Conservation (phyloP, 2,797 vertebrate genomes). For the Ateles fusciceps region DNA sequence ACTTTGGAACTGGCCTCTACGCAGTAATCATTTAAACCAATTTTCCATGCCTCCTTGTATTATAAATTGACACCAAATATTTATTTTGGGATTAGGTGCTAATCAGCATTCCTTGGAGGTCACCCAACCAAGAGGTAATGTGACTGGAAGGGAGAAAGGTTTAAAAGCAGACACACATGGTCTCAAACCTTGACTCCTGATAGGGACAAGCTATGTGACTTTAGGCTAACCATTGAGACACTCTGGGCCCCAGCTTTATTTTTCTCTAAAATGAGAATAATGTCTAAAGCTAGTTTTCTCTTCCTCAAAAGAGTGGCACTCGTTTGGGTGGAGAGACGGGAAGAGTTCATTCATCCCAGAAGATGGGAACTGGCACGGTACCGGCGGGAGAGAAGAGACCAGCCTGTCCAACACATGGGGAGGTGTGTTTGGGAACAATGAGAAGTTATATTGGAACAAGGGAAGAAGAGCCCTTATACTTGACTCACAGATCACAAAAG, state of each 20-base stretch:
- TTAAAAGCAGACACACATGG: background rate
- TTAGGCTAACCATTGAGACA: background rate
- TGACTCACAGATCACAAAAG: background rate
- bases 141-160: background rate
- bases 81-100: slow-evolving; percentile 14
- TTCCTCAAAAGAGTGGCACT: background rate
- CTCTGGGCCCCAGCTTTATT: background rate
- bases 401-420: rapidly evolving
- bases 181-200: background rate
- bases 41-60: background rate
- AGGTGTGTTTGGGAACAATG: background rate
- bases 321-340: background rate
- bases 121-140: background rate
- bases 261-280: background rate
- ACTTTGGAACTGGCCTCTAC: background rate
- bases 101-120: background rate
- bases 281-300: background rate
- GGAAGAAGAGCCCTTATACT: background rate
- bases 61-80: slow-evolving; percentile 28
- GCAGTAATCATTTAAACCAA: background rate
- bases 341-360: background rate
- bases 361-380: background rate
- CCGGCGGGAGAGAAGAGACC: background rate
- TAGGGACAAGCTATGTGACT: background rate
- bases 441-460: background rate